These are phyloP conservation scores for Neolamprologus cancellatus DNA, from an alignment of 2,113 vertebrate genomes.

Conservation along the genomic window DNA sequence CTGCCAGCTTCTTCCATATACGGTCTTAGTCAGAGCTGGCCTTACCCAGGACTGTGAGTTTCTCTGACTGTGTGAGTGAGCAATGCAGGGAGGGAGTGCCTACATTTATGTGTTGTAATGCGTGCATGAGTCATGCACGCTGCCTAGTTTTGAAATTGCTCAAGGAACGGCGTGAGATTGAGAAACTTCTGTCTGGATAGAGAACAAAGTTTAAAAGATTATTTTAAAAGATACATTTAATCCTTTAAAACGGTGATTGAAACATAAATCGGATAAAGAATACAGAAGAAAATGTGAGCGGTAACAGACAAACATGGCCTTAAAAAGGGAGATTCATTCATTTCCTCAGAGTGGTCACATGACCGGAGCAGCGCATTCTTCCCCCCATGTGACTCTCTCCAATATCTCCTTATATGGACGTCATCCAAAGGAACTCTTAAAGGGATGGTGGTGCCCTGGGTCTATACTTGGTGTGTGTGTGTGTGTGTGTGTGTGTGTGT, in stretches of 20 bases:
- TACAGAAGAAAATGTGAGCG: not conserved
- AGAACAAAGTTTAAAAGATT: not conserved
- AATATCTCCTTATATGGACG: conserved; percentile 68
- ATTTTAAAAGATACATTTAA: not conserved
- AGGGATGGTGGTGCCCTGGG: conserved; percentile 49
- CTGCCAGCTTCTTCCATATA: conserved; percentile 65
- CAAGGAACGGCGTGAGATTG: not conserved
- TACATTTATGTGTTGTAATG: conserved; percentile 3
- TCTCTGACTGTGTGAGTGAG: conserved; percentile 43
- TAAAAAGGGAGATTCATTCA: conserved; percentile 58
- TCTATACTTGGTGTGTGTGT: conserved; percentile 20
- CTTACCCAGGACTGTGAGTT: conserved; percentile 41
- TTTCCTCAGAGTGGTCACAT: conserved; percentile 58
- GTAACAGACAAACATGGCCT: not conserved
- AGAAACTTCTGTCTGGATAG: not conserved
- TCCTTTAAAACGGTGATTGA: not conserved
- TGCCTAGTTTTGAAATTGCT: not conserved
- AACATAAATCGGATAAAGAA: not conserved
- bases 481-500: not conserved
- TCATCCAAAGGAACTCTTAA: conserved; percentile 67
- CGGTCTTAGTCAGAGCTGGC: conserved; percentile 38
- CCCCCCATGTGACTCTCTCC: conserved; percentile 57
- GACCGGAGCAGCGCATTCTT: conserved; percentile 54
- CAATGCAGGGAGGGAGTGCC: conserved; percentile 26
- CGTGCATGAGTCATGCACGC: conserved; percentile 10